Base-by-base conservation (phyloP, 1,140 invertebrate species). In the Manduca sexta region DNA sequence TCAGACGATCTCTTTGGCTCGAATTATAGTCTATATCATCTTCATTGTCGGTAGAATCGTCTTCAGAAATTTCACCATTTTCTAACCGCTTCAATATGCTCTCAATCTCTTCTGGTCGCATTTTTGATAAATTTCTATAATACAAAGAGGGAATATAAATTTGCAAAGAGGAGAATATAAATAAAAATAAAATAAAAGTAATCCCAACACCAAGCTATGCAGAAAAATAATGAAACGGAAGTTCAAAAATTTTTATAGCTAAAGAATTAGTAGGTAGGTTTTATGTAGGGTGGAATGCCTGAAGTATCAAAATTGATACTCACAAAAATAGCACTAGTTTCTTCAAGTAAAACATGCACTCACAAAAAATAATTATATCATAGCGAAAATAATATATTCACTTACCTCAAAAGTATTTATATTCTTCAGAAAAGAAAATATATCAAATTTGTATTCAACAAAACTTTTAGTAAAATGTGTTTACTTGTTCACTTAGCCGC, bases 11-110 rank as follows among this genome's bases (percentile, higher is more conserved):
- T 64, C 56, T 63, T 64, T 53, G 55, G 60, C 54, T 69, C 52
- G 56, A 64, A 69, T 67, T 66, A 66, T 66, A 65, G 56, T 68
- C 55, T 61, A 67, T 67, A 49, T 69, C 66, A 71, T 67, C 56
- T 66, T 71, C 57, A 67, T 67, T 63, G 56, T 64, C 61, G 46
- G 55, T 67, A 46, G 58, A 64, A 62, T 71, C 65, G 57, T 67
- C 64, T 63, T 67, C 61, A 52, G 67, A 70, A 64, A 62, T 67
- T 60, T 69, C 65, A 58, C 56, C 56, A 67, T 37, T 26, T 45
- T 45, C 31, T 45, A 45, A 45, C 53, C 41, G 46, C 47, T 50
- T 45, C 43, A 50, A 50, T 49, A 56, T 49, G 35, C 43, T 49
- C 53, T 56, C 40, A 49, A 68, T 67, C 54, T 67, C 68, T 64